Percentiles rank a stretch among this genome's conserved stretches.
These are phyloP conservation scores for Rhingia rostrata DNA, from an alignment of 2,888 invertebrate species.

Conservation along the genomic window DNA sequence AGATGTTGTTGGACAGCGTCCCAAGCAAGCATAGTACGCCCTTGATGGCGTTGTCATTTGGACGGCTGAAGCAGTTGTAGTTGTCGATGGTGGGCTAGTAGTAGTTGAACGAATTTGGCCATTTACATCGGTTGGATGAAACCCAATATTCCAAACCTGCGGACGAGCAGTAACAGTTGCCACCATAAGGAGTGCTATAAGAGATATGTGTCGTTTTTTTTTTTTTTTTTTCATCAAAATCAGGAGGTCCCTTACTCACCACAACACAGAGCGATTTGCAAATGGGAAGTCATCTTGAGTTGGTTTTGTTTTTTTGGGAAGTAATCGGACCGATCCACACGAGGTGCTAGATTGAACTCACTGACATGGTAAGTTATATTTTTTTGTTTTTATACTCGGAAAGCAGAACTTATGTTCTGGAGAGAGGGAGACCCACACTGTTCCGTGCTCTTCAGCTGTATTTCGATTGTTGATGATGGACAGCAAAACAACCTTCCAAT, in stretches of 20 bases:
- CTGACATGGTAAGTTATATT: not conserved
- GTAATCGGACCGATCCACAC: slow-evolving; percentile 33
- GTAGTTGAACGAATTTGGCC: not conserved
- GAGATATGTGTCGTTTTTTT: not conserved
- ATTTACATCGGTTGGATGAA: slow-evolving; percentile 21
- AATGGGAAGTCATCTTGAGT: slow-evolving; percentile 11
- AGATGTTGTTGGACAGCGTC: slow-evolving; percentile 77
- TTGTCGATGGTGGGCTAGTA: slow-evolving; percentile 9
- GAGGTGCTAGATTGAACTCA: slow-evolving; percentile 43
- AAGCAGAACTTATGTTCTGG: slow-evolving; percentile 1
- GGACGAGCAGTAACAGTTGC: slow-evolving; percentile 39
- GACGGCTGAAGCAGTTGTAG: slow-evolving; percentile 66
- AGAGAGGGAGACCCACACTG: slow-evolving; percentile 26
- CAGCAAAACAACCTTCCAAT: slow-evolving; percentile 13
- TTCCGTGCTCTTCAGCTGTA: slow-evolving; percentile 25
- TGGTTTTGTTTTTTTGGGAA: not conserved
- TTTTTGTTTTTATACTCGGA: slow-evolving; percentile 50
- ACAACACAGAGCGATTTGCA: slow-evolving; percentile 41
- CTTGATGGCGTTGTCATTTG: slow-evolving; percentile 77
- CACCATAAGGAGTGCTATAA: slow-evolving; percentile 21
- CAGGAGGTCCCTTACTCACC: slow-evolving; percentile 28
- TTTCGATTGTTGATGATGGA: not conserved
- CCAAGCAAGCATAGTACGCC: slow-evolving; percentile 77
- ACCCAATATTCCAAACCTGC: slow-evolving; percentile 63
- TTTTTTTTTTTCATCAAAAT: not conserved